Evolutionary conservation across 1,140 invertebrate species (phyloP), one percentile per base, ranked within the genome.

Genomic region (Hyphantria cunea): DNA sequence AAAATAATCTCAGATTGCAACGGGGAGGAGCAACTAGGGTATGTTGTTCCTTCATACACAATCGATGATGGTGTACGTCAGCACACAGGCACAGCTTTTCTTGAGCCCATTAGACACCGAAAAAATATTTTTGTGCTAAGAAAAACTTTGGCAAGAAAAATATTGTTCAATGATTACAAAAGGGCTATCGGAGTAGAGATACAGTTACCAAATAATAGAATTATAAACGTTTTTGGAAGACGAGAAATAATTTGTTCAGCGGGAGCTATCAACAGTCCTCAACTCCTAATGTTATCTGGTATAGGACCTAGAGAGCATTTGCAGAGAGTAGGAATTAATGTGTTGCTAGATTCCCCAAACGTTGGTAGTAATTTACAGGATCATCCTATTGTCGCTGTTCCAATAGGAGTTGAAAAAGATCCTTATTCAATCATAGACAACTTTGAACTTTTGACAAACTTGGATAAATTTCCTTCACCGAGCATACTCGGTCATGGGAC

Each of bases 11-110:
- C 50, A 31, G 64, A 66, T n/a, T 14, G 7, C 7, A 66, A 66
- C 13, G 37, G 51, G 0, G 6, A 37, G 12, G 33, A 61, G 12
- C 64, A 66, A 41, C 2, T 55, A 9, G 64, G 64, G 0, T 66
- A 61, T n/a, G 9, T 15, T 11, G 3, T 15, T 6, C 56, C 64
- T 7, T 10, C 42, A 6, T 41, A 48, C 8, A 66, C 64, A 8
- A 95, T 97, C 6, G 82, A 95, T 41, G 86, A 95, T 37, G 96
- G 96, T 0, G 93, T 93, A 0, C 91, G 97, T 17, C 98, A 97
- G 78, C 96, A 95, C 54, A 96, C 96, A 0, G 94, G 96, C 0
- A 96, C 95, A 79, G 96, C 95, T 0, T 98, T 97, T 73, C 80
- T 98, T 0, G 85, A 94, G 45, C 96, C 96, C 0, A 93, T 95